Percentiles rank a stretch among this genome's conserved stretches.
These are phyloP conservation scores for Blera fallax DNA, from an alignment of 2,888 invertebrate genomes.

Conservation along the genomic window DNA sequence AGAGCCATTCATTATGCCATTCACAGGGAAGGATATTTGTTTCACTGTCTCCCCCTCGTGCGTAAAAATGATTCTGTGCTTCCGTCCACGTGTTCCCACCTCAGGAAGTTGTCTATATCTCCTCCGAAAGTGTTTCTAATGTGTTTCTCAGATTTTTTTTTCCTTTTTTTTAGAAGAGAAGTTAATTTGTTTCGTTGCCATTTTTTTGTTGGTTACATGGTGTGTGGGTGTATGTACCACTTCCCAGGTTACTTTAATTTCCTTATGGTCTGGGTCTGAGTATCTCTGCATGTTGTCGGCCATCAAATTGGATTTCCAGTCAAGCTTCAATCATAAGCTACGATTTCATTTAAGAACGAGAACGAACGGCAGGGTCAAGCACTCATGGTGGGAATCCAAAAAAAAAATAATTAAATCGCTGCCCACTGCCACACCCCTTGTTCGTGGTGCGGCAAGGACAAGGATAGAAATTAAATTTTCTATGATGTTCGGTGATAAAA, in stretches of 20 bases:
- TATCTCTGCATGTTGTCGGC: not conserved
- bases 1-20: slow-evolving; percentile 69
- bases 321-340: slow-evolving; percentile 22
- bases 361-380: not conserved
- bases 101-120: not conserved
- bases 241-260: not conserved
- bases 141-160: slow-evolving; percentile 6
- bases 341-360: slow-evolving; percentile 26
- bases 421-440: not conserved
- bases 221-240: not conserved
- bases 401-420: slow-evolving; percentile 56
- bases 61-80: slow-evolving; percentile 32
- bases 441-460: not conserved
- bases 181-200: slow-evolving; percentile 1
- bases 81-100: not conserved
- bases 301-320: slow-evolving; percentile 37
- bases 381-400: slow-evolving; percentile 15
- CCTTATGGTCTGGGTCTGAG: not conserved
- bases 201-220: not conserved
- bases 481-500: slow-evolving; percentile 57
- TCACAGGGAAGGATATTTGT: slow-evolving; percentile 60
- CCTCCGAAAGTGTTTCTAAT: slow-evolving; percentile 37
- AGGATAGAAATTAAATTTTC: slow-evolving; percentile 27
- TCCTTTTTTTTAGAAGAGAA: not conserved
- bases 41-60: slow-evolving; percentile 31